Conservation (phyloP, 2,113 vertebrate species). For the Pterocles gutturalis region DNA sequence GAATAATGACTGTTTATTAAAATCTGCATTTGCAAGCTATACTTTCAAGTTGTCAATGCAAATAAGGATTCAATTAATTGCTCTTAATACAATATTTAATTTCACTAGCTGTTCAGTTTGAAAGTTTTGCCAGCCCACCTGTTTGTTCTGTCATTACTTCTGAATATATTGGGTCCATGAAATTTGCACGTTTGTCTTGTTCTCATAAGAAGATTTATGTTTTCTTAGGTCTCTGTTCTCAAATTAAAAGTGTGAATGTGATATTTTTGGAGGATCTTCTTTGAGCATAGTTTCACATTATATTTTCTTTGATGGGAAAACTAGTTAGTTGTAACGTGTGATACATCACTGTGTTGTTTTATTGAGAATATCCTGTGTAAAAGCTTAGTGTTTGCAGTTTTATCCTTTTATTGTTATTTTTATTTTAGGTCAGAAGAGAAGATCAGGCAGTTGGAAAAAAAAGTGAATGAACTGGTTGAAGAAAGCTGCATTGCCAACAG, state of each 20-base stretch:
- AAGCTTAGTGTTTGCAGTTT: not conserved
- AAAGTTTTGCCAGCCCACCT: not conserved
- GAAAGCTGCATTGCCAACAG: conserved; percentile 95
- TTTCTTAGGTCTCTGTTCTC: not conserved
- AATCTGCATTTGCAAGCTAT: not conserved
- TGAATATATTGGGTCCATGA: not conserved
- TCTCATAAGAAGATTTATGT: not conserved
- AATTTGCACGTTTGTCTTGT: not conserved
- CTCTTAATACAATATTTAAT: not conserved
- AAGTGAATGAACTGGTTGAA: conserved; percentile 93
- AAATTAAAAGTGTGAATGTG: not conserved
- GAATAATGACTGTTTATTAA: not conserved
- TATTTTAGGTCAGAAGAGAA: conserved; percentile 91
- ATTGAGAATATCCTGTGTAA: not conserved
- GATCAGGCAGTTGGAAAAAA: conserved; percentile 94
- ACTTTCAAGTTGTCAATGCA: not conserved
- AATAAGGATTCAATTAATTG: not conserved
- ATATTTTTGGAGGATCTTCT: not conserved
- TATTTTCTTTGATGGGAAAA: not conserved
- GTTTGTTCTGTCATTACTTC: not conserved
- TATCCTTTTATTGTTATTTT: not conserved
- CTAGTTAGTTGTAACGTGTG: not conserved
- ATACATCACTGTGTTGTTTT: not conserved
- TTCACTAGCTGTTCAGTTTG: not conserved
- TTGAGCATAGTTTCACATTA: not conserved